Evolutionary conservation across 2,113 vertebrate genomes (phyloP).

Genomic region (Peromyscus californicus): DNA sequence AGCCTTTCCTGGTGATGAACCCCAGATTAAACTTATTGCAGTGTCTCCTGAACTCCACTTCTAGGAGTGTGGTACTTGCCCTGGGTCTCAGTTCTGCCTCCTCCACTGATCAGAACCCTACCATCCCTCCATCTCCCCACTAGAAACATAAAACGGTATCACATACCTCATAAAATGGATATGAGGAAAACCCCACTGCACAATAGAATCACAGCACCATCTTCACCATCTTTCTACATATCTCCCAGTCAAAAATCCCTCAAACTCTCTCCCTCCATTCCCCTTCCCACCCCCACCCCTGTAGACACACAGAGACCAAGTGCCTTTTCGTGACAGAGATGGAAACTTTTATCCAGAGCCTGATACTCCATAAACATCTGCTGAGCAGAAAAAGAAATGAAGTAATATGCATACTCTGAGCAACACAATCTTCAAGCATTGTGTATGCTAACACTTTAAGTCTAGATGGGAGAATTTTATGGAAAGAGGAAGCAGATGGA

Average conservation of each 20-base stretch:
- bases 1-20: background rate
- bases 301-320: background rate
- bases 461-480: slow-evolving; percentile 32
- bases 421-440: background rate
- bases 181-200: background rate
- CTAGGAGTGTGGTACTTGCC: background rate
- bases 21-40: background rate
- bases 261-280: background rate
- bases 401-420: slow-evolving; percentile 57
- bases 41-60: background rate
- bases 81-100: background rate
- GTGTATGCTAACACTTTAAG: slow-evolving; percentile 58
- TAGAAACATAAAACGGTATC: background rate
- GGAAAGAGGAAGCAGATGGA: background rate
- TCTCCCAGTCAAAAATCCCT: background rate
- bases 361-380: background rate
- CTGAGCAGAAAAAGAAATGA: background rate
- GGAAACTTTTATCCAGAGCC: background rate
- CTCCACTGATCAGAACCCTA: background rate
- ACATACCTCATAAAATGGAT: background rate
- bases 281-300: background rate
- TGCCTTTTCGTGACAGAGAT: background rate
- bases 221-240: background rate
- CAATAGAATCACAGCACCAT: background rate
- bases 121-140: background rate